These are phyloP conservation scores for Heterohyrax brucei DNA, from an alignment of 2,797 vertebrate species.

Conservation along the genomic window DNA sequence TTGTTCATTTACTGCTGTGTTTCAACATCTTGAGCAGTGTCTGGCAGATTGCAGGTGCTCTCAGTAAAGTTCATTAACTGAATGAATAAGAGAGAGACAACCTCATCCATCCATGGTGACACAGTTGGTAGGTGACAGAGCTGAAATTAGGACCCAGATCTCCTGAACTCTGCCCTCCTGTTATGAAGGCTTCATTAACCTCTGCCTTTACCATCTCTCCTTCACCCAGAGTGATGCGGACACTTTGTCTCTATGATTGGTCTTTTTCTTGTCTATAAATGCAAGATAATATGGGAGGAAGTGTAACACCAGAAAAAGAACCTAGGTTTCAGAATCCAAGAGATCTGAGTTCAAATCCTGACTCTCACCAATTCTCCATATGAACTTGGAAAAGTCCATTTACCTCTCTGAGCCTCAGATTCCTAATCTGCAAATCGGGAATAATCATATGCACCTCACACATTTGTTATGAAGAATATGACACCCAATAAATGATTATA, in stretches of 20 bases:
- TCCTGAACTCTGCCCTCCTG: neutral
- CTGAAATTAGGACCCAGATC: neutral
- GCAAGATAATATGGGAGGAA: neutral
- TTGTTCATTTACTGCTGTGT: neutral
- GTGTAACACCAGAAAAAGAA: neutral
- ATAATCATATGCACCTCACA: neutral
- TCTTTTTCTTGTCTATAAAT: neutral
- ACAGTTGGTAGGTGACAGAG: neutral
- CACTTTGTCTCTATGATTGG: neutral
- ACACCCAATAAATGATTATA: neutral
- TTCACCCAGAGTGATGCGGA: neutral
- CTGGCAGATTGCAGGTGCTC: neutral
- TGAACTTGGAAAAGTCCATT: neutral
- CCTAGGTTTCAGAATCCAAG: neutral
- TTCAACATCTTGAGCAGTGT: neutral
- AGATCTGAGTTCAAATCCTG: neutral
- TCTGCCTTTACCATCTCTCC: neutral
- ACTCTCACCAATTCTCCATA: neutral
- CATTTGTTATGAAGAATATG: neutral
- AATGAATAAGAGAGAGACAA: neutral
- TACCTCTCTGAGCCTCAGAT: neutral
- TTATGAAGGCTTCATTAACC: neutral
- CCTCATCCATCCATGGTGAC: neutral
- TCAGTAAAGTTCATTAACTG: neutral
- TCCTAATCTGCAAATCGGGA: slow-evolving; percentile 2